phyloP scores from a whole-genome alignment of 1,140 invertebrate species.

The Drosophila santomea region DNA sequence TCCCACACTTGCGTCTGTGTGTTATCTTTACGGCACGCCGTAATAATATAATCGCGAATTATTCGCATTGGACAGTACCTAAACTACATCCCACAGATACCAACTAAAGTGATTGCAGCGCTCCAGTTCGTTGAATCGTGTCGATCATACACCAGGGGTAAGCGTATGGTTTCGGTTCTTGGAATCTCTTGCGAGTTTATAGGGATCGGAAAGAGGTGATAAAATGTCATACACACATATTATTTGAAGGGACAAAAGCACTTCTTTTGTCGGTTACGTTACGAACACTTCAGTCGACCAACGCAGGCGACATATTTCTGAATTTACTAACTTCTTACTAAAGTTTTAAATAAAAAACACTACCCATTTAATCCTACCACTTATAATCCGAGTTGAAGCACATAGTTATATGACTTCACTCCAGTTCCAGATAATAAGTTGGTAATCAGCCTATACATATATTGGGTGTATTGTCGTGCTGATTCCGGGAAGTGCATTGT shows the following conservation, averaged over 20 bases:
- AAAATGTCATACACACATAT: background rate
- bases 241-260: background rate
- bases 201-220: constrained; percentile 16
- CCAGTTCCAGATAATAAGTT: constrained; percentile 3
- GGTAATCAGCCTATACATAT: background rate
- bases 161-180: background rate
- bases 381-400: no score
- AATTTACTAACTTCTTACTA: no score
- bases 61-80: constrained; percentile 29
- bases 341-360: no score
- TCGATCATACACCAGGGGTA: constrained; percentile 68
- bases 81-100: constrained; percentile 15
- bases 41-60: constrained; percentile 40
- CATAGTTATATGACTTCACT: constrained; percentile 6
- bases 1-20: background rate
- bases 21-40: constrained; percentile 61
- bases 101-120: constrained; percentile 41
- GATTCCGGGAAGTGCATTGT: constrained; percentile 6
- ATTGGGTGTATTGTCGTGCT: constrained; percentile 6
- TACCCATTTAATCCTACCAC: no score
- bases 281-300: no score
- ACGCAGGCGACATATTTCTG: no score
- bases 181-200: constrained; percentile 16
- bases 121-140: constrained; percentile 34
- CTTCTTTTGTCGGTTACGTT: no score